Evolutionary conservation across 2,888 invertebrate species (phyloP).

Genomic region (Trachelus stipa): DNA sequence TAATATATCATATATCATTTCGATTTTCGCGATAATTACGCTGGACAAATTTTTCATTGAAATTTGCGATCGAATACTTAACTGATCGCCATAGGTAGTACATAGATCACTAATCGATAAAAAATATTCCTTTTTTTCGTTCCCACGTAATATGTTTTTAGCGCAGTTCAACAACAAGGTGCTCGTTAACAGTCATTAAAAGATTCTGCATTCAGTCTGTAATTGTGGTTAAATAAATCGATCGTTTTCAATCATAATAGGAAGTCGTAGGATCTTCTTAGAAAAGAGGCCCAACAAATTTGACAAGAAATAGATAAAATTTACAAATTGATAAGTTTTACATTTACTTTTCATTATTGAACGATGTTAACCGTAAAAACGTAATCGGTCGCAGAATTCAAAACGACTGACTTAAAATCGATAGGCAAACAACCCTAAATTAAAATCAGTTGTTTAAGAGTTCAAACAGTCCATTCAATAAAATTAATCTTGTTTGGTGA

Average conservation of each 20-base stretch:
- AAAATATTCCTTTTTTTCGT: not conserved
- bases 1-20: not conserved
- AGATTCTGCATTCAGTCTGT: not conserved
- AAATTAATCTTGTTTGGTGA: not conserved
- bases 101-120: not conserved
- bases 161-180: not conserved
- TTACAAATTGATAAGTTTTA: not conserved
- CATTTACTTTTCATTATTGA: not conserved
- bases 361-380: not conserved
- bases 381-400: not conserved
- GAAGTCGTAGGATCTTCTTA: not conserved
- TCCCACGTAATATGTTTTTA: not conserved
- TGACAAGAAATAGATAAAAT: not conserved
- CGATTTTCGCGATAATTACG: not conserved
- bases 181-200: not conserved
- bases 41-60: not conserved
- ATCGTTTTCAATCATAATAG: not conserved
- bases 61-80: not conserved
- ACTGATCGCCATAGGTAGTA: not conserved
- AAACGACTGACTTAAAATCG: not conserved
- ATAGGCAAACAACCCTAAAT: not conserved
- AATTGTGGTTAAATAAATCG: not conserved
- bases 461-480: not conserved
- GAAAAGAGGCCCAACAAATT: not conserved
- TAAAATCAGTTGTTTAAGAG: not conserved